These are phyloP conservation scores for Craterocephalus amniculus DNA, from an alignment of 2,797 vertebrate species.

Conservation along the genomic window DNA sequence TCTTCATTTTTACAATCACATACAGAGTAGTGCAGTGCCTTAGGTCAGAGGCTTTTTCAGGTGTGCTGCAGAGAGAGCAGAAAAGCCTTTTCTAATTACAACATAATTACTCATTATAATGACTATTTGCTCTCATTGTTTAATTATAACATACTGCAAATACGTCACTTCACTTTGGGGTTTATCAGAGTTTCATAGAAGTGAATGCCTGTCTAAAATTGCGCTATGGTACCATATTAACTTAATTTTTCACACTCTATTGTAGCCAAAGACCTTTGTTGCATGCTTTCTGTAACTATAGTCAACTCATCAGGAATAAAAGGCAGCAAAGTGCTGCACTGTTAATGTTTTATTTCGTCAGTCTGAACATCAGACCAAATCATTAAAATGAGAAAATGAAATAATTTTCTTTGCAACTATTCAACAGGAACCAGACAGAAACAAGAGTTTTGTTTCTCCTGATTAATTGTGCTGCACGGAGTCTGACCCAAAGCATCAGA, in stretches of 20 bases:
- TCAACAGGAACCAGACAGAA: background rate
- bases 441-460: background rate
- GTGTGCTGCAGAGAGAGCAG: background rate
- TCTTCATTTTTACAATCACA: too few species aligned
- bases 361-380: background rate
- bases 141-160: background rate
- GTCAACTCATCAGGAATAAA: conserved; percentile 5
- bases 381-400: background rate
- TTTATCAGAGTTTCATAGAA: background rate
- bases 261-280: background rate
- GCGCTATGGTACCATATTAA: background rate
- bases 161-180: background rate
- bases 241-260: background rate
- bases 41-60: background rate
- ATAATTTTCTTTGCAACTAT: conserved; percentile 4
- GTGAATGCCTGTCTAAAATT: background rate
- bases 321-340: background rate
- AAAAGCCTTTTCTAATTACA: background rate
- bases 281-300: background rate
- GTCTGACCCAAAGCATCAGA: background rate
- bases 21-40: too few species aligned
- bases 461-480: background rate
- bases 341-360: background rate
- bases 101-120: background rate
- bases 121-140: background rate